phyloP scores from a whole-genome alignment of 1,140 invertebrate species.

The Cyrtorhinus lividipennis region DNA sequence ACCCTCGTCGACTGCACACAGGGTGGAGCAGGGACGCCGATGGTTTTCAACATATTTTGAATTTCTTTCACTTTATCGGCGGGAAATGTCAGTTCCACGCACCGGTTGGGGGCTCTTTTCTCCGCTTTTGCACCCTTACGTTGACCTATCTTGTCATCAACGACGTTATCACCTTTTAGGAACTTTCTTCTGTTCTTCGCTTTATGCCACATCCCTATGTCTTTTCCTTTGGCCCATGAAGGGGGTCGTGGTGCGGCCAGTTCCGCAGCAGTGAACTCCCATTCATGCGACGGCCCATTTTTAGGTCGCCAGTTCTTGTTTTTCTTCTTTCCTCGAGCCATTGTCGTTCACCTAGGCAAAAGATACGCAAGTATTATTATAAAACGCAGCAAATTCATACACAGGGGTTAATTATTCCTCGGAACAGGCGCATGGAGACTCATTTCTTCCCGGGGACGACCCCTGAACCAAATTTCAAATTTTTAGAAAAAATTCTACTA shows the following conservation, averaged over 20 bases:
- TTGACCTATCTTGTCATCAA: not conserved
- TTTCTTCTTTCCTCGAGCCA: not conserved
- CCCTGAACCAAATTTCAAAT: too few species aligned
- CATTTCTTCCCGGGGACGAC: too few species aligned
- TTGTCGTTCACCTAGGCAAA: not conserved
- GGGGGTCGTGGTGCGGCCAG: not conserved
- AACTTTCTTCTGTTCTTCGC: not conserved
- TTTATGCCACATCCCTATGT: not conserved
- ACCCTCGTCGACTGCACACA: not conserved
- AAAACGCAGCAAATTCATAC: too few species aligned
- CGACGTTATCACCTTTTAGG: not conserved
- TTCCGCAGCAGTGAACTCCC: constrained; percentile 2
- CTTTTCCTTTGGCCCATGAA: constrained; percentile 1
- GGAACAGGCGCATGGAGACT: too few species aligned
- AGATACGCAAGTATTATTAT: too few species aligned
- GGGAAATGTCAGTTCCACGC: not conserved
- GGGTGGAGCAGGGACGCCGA: constrained; percentile 3
- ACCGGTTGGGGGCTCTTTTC: not conserved
- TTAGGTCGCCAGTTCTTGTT: not conserved
- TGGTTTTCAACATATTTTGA: not conserved
- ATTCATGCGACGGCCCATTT: not conserved
- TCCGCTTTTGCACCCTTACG: too few species aligned
- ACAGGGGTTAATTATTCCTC: too few species aligned
- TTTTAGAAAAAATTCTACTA: too few species aligned
- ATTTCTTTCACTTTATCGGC: not conserved